These are phyloP conservation scores for Cactoblastis cactorum DNA, from an alignment of 2,888 invertebrate genomes.

Conservation along the genomic window DNA sequence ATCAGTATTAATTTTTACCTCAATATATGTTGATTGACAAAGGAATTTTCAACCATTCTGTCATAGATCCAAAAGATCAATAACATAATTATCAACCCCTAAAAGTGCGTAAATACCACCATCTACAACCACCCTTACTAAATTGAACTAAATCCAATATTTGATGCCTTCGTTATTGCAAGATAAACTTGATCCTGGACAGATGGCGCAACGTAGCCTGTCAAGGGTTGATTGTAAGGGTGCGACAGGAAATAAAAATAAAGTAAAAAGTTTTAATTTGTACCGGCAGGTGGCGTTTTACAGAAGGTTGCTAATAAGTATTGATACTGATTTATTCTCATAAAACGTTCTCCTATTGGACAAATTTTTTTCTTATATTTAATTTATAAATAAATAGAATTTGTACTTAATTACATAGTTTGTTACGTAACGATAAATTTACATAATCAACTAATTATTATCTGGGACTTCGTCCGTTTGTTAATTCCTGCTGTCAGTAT, in stretches of 20 bases:
- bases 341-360: background rate
- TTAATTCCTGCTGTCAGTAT: too few species aligned
- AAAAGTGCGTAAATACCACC: conserved; percentile 5
- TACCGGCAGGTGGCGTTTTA: background rate
- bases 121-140: background rate
- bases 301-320: background rate
- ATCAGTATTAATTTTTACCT: too few species aligned
- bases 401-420: too few species aligned
- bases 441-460: too few species aligned
- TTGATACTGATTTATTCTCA: background rate
- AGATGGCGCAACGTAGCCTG: conserved; percentile 44
- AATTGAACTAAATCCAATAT: background rate
- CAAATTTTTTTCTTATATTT: too few species aligned
- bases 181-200: background rate
- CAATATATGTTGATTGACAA: too few species aligned
- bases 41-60: background rate
- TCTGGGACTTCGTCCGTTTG: too few species aligned
- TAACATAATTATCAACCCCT: conserved; percentile 12
- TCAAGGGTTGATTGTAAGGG: conserved; percentile 6
- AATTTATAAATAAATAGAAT: too few species aligned
- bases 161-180: background rate
- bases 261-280: background rate
- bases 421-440: too few species aligned
- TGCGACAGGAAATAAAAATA: background rate
- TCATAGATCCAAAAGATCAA: too few species aligned